A percentile compares a stretch with the other conserved stretches of the same genome.
phyloP scores from a whole-genome alignment of 2,888 invertebrate genomes.

The Osedax fenrisi region DNA sequence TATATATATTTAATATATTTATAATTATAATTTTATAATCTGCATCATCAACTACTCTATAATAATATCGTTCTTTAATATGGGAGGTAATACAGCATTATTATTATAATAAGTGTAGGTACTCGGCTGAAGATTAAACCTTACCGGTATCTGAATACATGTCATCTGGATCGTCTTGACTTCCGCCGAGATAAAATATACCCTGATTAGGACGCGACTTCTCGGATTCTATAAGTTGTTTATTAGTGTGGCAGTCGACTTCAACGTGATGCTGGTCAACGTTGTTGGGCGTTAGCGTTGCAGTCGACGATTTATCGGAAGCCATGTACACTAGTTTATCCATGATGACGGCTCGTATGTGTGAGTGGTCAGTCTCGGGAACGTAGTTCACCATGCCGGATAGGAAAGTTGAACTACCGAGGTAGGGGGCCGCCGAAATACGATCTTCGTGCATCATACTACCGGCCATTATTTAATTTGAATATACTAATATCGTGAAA shows the following conservation, averaged over 20 bases:
- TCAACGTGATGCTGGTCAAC: not conserved
- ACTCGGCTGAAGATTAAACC: no score
- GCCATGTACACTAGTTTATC: not conserved
- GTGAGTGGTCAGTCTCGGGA: not conserved
- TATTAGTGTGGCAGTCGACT: not conserved
- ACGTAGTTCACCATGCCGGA: conserved; percentile 2
- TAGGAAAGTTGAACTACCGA: conserved; percentile 1
- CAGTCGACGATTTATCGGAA: not conserved
- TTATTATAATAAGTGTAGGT: no score
- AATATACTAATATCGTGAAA: no score
- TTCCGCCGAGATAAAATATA: not conserved
- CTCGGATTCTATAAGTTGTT: not conserved
- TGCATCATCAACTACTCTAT: no score
- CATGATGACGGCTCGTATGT: not conserved
- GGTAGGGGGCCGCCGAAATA: not conserved
- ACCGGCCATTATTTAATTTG: conserved; percentile 2
- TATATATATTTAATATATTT: no score
- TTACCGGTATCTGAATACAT: not conserved
- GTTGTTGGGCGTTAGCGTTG: not conserved
- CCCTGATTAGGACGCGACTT: not conserved
- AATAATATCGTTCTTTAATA: no score
- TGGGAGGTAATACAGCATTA: no score
- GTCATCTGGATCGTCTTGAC: not conserved
- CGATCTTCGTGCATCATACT: not conserved
- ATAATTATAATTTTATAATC: no score